Evolutionary conservation across 2,113 vertebrate genomes (phyloP).

Genomic region (Engystomops pustulosus): DNA sequence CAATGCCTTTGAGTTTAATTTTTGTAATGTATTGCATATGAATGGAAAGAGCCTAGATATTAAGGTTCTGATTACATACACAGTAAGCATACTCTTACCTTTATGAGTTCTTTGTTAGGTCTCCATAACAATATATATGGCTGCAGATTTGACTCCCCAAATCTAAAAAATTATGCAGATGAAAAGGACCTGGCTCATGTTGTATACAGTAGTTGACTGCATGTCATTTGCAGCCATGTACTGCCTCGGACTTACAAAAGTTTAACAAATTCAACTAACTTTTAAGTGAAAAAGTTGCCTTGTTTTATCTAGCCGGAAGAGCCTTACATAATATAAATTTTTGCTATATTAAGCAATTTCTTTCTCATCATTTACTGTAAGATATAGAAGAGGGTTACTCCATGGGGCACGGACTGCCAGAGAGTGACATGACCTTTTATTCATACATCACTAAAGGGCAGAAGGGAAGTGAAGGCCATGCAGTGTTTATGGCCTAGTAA

Average conservation of each 20-base stretch:
- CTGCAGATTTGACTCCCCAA: not conserved
- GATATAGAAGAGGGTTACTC: not conserved
- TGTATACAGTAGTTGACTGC: not conserved
- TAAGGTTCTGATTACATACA: no score
- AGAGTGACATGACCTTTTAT: slow-evolving; percentile 23
- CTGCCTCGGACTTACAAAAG: not conserved
- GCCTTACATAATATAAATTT: not conserved
- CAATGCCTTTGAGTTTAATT: no score
- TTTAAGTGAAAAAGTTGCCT: not conserved
- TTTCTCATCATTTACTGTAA: not conserved
- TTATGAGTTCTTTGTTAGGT: no score
- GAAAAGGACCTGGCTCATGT: not conserved
- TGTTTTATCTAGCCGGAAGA: not conserved
- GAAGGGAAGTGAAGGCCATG: slow-evolving; percentile 7
- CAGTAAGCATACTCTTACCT: no score
- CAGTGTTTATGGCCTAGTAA: slow-evolving; percentile 17
- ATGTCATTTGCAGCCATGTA: not conserved
- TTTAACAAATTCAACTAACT: not conserved
- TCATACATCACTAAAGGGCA: slow-evolving; percentile 33
- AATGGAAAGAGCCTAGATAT: no score
- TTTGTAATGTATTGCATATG: no score
- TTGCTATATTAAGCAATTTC: not conserved
- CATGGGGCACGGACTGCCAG: not conserved
- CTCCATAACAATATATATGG: not conserved
- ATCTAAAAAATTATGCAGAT: not conserved